These are phyloP conservation scores for Apis cerana DNA, from an alignment of 1,140 invertebrate genomes.

Conservation along the genomic window DNA sequence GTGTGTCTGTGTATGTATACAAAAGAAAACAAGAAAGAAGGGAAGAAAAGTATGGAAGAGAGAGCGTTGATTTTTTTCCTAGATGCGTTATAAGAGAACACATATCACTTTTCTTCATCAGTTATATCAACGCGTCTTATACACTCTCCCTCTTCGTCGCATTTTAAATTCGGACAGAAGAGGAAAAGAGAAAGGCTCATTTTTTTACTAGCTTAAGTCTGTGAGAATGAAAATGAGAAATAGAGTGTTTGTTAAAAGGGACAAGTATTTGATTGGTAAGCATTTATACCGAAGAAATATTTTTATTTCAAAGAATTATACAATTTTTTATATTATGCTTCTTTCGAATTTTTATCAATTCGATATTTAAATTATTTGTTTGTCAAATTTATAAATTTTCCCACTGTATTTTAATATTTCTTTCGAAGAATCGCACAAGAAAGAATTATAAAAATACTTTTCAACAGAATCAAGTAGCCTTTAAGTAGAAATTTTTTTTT, in stretches of 20 bases:
- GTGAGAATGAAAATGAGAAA: neutral
- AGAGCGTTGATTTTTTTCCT: constrained; percentile 60
- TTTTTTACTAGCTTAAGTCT: constrained; percentile 47
- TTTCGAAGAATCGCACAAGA: too few species aligned
- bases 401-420: too few species aligned
- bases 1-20: neutral
- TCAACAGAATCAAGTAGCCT: neutral
- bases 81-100: constrained; percentile 64
- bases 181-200: constrained; percentile 33
- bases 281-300: neutral
- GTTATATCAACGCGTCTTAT: constrained; percentile 26
- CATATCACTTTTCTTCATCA: constrained; percentile 70
- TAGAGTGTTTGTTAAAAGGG: constrained; percentile 48
- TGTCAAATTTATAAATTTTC: too few species aligned
- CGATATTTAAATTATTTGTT: too few species aligned
- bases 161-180: neutral
- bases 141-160: constrained; percentile 40
- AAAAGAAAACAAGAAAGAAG: too few species aligned
- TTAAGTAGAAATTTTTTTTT: neutral
- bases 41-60: constrained; percentile 27
- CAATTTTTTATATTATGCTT: neutral
- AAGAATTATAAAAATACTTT: too few species aligned
- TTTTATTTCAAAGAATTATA: neutral
- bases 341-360: neutral
- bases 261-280: constrained; percentile 64